phyloP scores from a whole-genome alignment of 2,113 vertebrate genomes.

The Syngnathoides biaculeatus region DNA sequence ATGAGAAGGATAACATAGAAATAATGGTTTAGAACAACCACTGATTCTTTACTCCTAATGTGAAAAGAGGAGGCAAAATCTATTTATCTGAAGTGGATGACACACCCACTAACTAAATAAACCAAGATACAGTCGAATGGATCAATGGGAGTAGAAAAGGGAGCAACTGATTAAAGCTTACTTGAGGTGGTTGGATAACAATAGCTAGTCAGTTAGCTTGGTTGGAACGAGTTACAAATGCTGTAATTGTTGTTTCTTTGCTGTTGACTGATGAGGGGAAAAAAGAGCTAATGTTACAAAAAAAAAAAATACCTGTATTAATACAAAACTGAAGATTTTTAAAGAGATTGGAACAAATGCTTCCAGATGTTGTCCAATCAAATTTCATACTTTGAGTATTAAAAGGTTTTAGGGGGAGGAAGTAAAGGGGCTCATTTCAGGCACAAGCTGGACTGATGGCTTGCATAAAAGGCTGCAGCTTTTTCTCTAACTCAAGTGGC shows the following conservation, averaged over 20 bases:
- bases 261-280: neutral
- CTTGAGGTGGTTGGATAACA: conserved; percentile 1
- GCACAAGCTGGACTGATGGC: neutral
- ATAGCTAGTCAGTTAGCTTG: neutral
- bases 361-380: neutral
- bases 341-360: neutral
- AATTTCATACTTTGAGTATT: neutral
- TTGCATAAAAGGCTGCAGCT: neutral
- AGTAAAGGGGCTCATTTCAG: neutral
- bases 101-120: neutral
- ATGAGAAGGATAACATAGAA: too few species aligned
- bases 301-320: too few species aligned
- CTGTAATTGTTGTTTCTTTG: neutral
- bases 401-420: neutral
- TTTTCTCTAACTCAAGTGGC: neutral
- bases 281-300: neutral
- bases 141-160: neutral
- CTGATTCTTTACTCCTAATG: neutral
- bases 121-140: neutral
- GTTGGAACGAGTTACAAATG: neutral
- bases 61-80: neutral
- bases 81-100: neutral
- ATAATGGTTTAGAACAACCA: too few species aligned
- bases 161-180: neutral
- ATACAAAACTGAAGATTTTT: too few species aligned